Evolutionary conservation across 2,113 vertebrate genomes (phyloP).

Genomic region (Stegostoma tigrinum): DNA sequence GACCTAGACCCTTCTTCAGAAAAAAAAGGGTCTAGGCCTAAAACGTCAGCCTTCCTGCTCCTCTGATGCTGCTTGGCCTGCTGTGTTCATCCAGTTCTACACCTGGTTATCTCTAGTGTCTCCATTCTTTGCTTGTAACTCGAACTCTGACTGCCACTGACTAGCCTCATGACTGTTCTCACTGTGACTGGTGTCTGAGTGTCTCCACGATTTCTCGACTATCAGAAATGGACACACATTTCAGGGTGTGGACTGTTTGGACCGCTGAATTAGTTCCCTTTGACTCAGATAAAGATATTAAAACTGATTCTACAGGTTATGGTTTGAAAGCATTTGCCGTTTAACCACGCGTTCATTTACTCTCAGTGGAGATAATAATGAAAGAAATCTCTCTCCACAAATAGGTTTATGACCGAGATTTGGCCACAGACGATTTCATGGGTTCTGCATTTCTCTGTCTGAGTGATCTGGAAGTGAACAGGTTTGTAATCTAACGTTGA

Average conservation of each 20-base stretch:
- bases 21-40: too few relatives aligned
- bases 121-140: background rate
- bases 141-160: background rate
- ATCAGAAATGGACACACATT: background rate
- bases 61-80: too few relatives aligned
- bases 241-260: background rate
- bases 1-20: too few relatives aligned
- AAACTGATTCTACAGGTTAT: background rate
- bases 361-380: background rate
- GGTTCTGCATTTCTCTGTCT: slow-evolving; percentile 68
- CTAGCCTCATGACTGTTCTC: background rate
- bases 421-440: slow-evolving; percentile 89
- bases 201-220: background rate
- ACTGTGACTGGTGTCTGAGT: background rate
- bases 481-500: slow-evolving; percentile 53
- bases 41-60: too few relatives aligned
- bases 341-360: background rate
- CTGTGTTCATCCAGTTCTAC: too few relatives aligned
- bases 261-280: background rate
- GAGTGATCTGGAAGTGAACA: slow-evolving; percentile 72
- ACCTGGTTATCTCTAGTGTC: background rate
- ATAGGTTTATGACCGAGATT: slow-evolving; percentile 87
- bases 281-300: background rate
- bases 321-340: background rate
- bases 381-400: background rate